Conservation (phyloP, 2,113 vertebrate genomes). For the Bettongia penicillata region DNA sequence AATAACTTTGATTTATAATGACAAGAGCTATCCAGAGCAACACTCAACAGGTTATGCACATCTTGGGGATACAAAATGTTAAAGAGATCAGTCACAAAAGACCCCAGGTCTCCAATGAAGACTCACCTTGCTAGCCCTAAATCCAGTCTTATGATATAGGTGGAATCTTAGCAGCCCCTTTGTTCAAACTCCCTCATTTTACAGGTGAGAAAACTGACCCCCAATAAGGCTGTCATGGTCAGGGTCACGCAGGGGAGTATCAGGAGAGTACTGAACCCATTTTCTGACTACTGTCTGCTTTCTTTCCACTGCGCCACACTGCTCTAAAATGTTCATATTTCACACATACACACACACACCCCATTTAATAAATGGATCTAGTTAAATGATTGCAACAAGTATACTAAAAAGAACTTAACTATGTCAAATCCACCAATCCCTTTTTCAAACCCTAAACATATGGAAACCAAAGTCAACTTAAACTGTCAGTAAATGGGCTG, state of each 20-base stretch:
- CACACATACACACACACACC: not conserved
- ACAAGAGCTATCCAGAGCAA: not conserved
- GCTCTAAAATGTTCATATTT: not conserved
- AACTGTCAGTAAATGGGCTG: not conserved
- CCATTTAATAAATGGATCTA: not conserved
- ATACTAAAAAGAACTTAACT: not conserved
- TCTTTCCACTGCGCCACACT: not conserved
- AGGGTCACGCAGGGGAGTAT: not conserved
- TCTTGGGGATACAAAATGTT: not conserved
- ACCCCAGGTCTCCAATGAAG: not conserved
- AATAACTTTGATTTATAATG: not conserved
- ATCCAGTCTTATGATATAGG: not conserved
- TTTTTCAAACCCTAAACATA: not conserved
- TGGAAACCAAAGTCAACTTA: not conserved
- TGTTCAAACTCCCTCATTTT: not conserved
- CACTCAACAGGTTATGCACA: not conserved
- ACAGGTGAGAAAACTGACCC: not conserved
- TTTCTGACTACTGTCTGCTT: not conserved
- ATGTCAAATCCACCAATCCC: not conserved
- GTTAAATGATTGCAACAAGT: not conserved
- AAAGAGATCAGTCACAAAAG: not conserved
- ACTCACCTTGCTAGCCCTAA: not conserved
- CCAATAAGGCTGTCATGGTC: not conserved
- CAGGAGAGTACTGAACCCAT: not conserved
- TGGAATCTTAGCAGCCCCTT: not conserved